Conservation (phyloP, 2,797 vertebrate genomes). For the Denticeps clupeoides region DNA sequence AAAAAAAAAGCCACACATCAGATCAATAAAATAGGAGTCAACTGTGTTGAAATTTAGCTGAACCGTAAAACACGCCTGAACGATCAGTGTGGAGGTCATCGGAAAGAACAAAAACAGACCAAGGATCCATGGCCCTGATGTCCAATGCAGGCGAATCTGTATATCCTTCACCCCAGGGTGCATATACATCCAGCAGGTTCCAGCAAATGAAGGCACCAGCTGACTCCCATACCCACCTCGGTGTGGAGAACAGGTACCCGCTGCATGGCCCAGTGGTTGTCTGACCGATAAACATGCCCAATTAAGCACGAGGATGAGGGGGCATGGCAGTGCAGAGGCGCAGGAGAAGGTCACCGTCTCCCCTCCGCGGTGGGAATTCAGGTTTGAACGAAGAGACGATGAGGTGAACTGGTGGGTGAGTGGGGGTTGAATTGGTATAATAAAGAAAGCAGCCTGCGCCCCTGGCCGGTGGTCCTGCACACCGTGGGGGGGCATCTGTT, state of each 20-base stretch:
- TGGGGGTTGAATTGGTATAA: too few relatives aligned
- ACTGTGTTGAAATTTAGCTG: too few relatives aligned
- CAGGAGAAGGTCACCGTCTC: neutral
- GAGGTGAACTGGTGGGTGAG: too few relatives aligned
- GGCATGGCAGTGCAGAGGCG: neutral
- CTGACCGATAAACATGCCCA: constrained; percentile 7
- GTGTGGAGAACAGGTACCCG: too few relatives aligned
- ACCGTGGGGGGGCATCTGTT: constrained; percentile 7
- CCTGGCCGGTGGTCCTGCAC: constrained; percentile 2
- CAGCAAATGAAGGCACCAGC: too few relatives aligned
- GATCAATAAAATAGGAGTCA: neutral
- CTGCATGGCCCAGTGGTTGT: too few relatives aligned
- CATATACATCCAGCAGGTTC: too few relatives aligned
- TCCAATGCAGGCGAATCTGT: neutral
- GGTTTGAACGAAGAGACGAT: too few relatives aligned
- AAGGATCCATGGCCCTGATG: neutral
- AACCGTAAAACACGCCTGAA: constrained; percentile 1
- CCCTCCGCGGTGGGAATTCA: neutral
- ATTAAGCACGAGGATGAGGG: constrained; percentile 16
- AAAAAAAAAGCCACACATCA: neutral
- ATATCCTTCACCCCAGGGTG: too few relatives aligned
- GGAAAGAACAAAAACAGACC: neutral
- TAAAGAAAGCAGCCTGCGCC: neutral
- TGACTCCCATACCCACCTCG: too few relatives aligned
- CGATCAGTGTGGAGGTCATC: neutral